Conservation (phyloP, 2,888 invertebrate species). For the Eledone cirrhosa region DNA sequence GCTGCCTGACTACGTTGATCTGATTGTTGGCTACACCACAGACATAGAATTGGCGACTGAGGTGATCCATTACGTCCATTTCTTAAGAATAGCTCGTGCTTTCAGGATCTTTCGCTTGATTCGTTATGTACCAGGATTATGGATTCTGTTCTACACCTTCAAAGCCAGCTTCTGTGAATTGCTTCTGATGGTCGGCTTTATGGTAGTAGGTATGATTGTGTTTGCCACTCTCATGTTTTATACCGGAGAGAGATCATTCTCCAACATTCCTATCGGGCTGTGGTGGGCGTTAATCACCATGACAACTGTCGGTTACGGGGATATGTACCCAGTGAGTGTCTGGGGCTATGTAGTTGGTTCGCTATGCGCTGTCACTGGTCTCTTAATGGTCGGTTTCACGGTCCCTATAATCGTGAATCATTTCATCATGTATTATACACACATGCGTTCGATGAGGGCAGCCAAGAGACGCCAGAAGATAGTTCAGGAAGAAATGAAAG, state of each 20-base stretch:
- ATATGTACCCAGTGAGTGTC: constrained; percentile 52
- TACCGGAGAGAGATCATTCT: constrained; percentile 52
- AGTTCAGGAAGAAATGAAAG: constrained; percentile 9
- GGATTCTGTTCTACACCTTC: constrained; percentile 60
- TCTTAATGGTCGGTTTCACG: constrained; percentile 58
- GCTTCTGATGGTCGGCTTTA: constrained; percentile 54
- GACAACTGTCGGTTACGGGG: constrained; percentile 64
- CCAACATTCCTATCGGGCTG: constrained; percentile 56
- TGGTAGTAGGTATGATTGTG: constrained; percentile 58
- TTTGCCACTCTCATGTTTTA: constrained; percentile 60
- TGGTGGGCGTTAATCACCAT: constrained; percentile 64
- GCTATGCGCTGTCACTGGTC: constrained; percentile 52
- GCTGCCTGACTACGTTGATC: constrained; percentile 53
- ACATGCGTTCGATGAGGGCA: constrained; percentile 47
- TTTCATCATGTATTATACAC: constrained; percentile 59
- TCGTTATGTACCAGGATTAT: constrained; percentile 56
- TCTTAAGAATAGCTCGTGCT: constrained; percentile 52
- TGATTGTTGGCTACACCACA: constrained; percentile 41
- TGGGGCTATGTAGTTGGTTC: constrained; percentile 58
- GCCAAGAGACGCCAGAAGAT: constrained; percentile 31
- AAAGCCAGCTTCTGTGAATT: constrained; percentile 59
- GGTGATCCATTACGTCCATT: constrained; percentile 44
- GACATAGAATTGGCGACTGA: constrained; percentile 37
- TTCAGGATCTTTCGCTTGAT: constrained; percentile 58
- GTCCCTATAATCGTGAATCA: constrained; percentile 62